These are phyloP conservation scores for Diploptera punctata DNA, from an alignment of 2,888 invertebrate species.

Conservation along the genomic window DNA sequence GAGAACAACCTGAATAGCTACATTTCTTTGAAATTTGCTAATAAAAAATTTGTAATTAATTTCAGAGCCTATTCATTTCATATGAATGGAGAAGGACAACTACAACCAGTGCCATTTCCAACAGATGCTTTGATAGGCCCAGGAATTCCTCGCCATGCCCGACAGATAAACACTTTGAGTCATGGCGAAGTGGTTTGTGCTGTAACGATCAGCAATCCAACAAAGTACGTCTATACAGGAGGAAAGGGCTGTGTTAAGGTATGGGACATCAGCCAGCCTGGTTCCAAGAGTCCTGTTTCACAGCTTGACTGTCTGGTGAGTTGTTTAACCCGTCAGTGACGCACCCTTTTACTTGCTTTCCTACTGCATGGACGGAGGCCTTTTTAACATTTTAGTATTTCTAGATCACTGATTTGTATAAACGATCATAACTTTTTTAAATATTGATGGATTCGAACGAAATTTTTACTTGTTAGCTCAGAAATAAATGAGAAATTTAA, in stretches of 20 bases:
- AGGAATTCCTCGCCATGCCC: slow-evolving; percentile 92
- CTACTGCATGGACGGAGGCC: too few relatives aligned
- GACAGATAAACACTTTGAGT: slow-evolving; percentile 87
- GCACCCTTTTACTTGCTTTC: too few relatives aligned
- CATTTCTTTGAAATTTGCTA: too few relatives aligned
- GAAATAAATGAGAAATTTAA: too few relatives aligned
- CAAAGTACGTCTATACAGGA: slow-evolving; percentile 95
- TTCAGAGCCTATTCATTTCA: slow-evolving; percentile 92
- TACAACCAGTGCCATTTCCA: slow-evolving; percentile 93
- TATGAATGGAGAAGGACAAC: slow-evolving; percentile 85
- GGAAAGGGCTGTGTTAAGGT: slow-evolving; percentile 96
- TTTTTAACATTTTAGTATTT: too few relatives aligned
- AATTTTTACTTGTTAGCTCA: too few relatives aligned
- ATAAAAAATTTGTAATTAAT: too few relatives aligned
- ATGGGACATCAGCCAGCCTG: slow-evolving; percentile 78
- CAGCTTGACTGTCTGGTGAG: slow-evolving; percentile 84
- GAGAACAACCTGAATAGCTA: too few relatives aligned
- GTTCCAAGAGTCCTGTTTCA: slow-evolving; percentile 78
- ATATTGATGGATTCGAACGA: too few relatives aligned
- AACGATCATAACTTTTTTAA: too few relatives aligned
- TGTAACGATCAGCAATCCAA: slow-evolving; percentile 88
- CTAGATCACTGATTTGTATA: too few relatives aligned
- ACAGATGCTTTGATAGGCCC: slow-evolving; percentile 90
- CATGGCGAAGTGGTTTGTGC: slow-evolving; percentile 99
- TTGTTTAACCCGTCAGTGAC: too few relatives aligned